These are phyloP conservation scores for Herminia tarsipennalis DNA, from an alignment of 2,888 invertebrate genomes.

Conservation along the genomic window DNA sequence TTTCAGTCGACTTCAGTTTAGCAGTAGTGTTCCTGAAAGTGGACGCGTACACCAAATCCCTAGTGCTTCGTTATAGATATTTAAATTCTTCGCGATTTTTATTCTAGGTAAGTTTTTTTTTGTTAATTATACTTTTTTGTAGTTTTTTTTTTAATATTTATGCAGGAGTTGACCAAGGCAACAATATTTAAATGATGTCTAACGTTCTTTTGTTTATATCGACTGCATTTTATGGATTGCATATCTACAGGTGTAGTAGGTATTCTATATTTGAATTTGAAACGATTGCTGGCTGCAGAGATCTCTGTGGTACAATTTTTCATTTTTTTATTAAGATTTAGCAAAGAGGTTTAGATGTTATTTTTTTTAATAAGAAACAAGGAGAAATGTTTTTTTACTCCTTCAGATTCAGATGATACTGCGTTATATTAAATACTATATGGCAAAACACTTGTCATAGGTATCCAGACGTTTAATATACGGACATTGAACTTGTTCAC, in stretches of 20 bases:
- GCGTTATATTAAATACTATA: no score
- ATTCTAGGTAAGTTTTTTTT: constrained; percentile 27
- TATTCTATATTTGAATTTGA: neutral
- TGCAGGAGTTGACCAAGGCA: no score
- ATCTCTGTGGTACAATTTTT: no score
- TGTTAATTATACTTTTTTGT: neutral
- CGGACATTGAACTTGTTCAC: no score
- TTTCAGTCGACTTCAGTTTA: constrained; percentile 37
- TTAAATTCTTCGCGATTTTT: constrained; percentile 25
- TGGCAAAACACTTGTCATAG: no score
- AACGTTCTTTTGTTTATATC: neutral
- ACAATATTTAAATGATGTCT: neutral
- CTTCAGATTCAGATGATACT: no score
- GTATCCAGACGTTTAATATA: no score
- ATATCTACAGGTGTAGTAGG: neutral
- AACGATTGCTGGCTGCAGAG: no score
- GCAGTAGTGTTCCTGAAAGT: constrained; percentile 35
- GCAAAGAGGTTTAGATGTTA: no score
- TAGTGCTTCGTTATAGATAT: constrained; percentile 20
- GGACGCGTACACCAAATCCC: constrained; percentile 20
- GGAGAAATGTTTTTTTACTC: no score
- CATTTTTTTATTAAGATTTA: no score
- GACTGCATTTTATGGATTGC: neutral
- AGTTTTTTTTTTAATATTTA: neutral
- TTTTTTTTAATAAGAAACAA: no score